Evolutionary conservation across 2,113 vertebrate genomes (phyloP).

Genomic region (Chaetodon auriga): DNA sequence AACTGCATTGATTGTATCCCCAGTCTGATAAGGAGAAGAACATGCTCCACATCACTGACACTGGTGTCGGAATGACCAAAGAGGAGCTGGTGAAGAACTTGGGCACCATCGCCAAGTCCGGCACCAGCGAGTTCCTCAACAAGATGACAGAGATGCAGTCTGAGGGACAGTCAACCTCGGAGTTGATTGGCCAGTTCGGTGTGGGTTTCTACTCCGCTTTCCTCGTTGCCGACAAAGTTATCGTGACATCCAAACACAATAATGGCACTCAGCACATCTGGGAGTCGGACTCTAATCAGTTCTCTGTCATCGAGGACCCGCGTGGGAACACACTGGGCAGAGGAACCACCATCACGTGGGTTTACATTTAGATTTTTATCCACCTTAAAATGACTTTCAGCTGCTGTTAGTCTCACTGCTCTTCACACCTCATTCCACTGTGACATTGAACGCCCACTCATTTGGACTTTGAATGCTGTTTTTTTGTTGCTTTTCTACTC

Average conservation of each 20-base stretch:
- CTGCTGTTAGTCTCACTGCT: neutral
- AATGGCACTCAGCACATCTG: constrained; percentile 98
- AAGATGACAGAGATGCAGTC: constrained; percentile 94
- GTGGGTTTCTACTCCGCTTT: constrained; percentile 99
- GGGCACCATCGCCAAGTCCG: constrained; percentile 98
- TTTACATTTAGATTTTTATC: constrained; percentile 39
- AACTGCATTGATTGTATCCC: neutral
- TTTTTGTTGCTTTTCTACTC: neutral
- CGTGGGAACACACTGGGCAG: constrained; percentile 94
- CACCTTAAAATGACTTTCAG: neutral
- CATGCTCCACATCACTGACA: constrained; percentile 98
- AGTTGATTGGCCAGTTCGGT: constrained; percentile 98
- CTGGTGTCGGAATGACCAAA: constrained; percentile 98
- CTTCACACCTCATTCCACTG: neutral
- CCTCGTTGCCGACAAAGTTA: constrained; percentile 97
- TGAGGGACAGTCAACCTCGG: constrained; percentile 95
- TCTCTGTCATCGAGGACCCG: constrained; percentile 95
- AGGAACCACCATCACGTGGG: constrained; percentile 96
- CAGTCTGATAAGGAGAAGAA: constrained; percentile 99
- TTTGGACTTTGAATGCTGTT: neutral
- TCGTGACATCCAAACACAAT: constrained; percentile 98
- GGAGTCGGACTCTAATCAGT: constrained; percentile 98
- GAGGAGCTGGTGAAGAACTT: constrained; percentile 96
- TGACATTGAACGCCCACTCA: neutral
- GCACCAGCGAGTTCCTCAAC: constrained; percentile 98